These are phyloP conservation scores for Parthenolecanium corni DNA, from an alignment of 2,888 invertebrate species.

Conservation along the genomic window DNA sequence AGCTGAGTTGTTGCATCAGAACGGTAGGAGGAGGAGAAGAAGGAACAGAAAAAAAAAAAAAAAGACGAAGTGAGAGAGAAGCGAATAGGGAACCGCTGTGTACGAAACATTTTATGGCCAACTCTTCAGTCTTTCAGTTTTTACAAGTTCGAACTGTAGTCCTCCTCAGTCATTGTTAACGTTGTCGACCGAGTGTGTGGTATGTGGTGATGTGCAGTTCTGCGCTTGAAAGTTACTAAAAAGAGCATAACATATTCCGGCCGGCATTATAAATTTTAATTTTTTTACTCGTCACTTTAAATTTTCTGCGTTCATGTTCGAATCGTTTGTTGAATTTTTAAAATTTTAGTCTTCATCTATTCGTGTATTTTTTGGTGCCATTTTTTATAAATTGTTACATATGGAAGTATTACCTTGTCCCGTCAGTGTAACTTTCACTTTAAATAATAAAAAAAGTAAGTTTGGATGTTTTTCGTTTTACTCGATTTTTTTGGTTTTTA, in stretches of 20 bases:
- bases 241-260: constrained; percentile 21
- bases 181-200: constrained; percentile 21
- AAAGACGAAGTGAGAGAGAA: too few species aligned
- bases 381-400: constrained; percentile 6
- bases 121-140: background rate
- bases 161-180: constrained; percentile 9
- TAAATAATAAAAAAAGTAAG: constrained; percentile 24
- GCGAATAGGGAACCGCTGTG: background rate
- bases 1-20: constrained; percentile 28
- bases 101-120: background rate
- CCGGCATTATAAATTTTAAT: constrained; percentile 3
- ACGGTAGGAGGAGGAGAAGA: background rate
- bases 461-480: background rate
- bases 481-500: background rate
- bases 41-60: too few species aligned
- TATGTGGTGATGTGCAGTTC: constrained; percentile 7
- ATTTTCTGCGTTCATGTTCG: background rate
- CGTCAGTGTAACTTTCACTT: constrained; percentile 62
- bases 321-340: too few species aligned
- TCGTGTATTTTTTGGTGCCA: constrained; percentile 16
- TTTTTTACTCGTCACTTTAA: background rate
- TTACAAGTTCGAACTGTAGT: background rate
- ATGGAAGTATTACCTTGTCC: constrained; percentile 72
- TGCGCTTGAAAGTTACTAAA: background rate
- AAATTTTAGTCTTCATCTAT: background rate